Evolutionary conservation across 2,888 invertebrate species (phyloP), one percentile per base, ranked within the genome.

Genomic region (Chironomus riparius): DNA sequence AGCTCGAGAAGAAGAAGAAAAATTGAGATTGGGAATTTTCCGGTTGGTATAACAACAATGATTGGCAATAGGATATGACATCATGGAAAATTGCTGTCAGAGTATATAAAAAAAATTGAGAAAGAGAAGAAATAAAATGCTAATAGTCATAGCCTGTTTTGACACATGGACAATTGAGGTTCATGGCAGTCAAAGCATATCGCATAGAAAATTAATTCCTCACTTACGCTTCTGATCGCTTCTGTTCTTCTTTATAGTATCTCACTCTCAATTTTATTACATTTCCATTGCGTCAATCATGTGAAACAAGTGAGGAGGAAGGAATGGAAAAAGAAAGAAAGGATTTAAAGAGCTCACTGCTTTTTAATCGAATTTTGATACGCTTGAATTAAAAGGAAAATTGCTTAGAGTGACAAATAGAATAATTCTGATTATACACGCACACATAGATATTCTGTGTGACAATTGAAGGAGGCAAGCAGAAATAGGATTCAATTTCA

Each of bases 161-260:
- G 74, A 74, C 74, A 74, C 74, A 18, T 74, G 65, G 74, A 74
- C 74, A 74, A 74, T 74, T 74, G 68, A 56, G 15, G 62, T 50
- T 72, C 24, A 72, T 38, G 38, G 38, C 38, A 38, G 38, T 38
- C 10, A 38, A 38, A 38, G 38, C 38, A 38, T 38, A 28, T 48
- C 70, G 50, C 13, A 70, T 50, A 10, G 56, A 18, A 68, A 68
- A 38, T 28, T 28, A 38, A 68, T 24, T 28, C 68, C 38, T 68
- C 70, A 48, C 18, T 38, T 38, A 38, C 38, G 38, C 38, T 38
- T 38, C 38, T 38, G 38, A 4, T 38, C 38, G 28, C 28, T 28
- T 28, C 28, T 28, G 28, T 28, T 28, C 38, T 7, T 38, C 38
- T 38, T 38, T 38, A 38, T 38, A 10, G n/a, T 38, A 1, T 38